These are phyloP conservation scores for Peromyscus maniculatus DNA, from an alignment of 2,113 vertebrate genomes.

Conservation along the genomic window DNA sequence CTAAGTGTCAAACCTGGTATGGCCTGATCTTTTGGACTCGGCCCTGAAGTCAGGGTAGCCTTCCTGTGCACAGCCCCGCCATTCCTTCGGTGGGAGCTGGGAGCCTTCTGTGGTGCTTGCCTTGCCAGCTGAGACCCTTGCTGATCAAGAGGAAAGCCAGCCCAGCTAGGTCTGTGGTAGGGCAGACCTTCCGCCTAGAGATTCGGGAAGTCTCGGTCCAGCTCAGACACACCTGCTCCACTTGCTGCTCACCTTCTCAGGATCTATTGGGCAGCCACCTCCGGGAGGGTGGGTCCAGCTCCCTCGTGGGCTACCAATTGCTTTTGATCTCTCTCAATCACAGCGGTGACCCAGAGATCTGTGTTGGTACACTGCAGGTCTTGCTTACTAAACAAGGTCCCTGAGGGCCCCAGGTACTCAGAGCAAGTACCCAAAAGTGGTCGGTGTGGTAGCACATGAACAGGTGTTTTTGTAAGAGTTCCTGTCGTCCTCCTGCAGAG, in stretches of 20 bases:
- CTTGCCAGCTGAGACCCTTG: conserved; percentile 70
- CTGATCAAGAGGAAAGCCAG: conserved; percentile 31
- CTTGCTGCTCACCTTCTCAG: not conserved
- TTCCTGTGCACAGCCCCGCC: not conserved
- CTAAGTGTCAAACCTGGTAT: not conserved
- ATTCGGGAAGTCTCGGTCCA: not conserved
- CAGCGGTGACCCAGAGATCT: not conserved
- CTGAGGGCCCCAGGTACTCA: not conserved
- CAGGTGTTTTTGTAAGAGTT: not conserved
- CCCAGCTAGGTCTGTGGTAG: not conserved
- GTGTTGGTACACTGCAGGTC: not conserved
- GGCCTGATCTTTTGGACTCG: not conserved
- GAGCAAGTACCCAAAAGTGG: not conserved
- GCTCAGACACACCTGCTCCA: not conserved
- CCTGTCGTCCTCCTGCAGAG: not conserved
- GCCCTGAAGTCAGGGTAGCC: not conserved
- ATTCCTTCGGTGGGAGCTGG: conserved; percentile 8
- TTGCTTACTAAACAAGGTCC: not conserved
- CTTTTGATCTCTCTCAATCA: not conserved
- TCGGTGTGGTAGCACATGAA: not conserved
- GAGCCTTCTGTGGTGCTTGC: conserved; percentile 42
- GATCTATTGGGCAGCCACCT: not conserved
- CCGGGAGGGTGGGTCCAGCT: not conserved
- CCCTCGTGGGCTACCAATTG: not conserved
- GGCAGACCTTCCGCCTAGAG: conserved; percentile 43